A percentile compares a stretch with the other conserved stretches of the same genome.
Conservation (phyloP, 2,888 invertebrate genomes). For the Blomia tropicalis region DNA sequence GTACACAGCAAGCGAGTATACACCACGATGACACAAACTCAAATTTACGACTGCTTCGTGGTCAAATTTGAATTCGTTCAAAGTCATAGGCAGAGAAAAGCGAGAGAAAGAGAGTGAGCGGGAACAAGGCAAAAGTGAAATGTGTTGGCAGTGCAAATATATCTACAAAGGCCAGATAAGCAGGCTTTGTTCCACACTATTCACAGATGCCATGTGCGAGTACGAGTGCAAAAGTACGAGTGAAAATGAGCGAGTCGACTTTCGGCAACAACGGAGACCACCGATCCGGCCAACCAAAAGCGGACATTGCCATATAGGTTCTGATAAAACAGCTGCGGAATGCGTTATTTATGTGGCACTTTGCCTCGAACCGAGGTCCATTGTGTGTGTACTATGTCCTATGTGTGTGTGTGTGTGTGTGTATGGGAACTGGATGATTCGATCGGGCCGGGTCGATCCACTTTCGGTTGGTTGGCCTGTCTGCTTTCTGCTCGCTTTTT, state of each 20-base stretch:
- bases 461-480: not conserved
- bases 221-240: too few relatives aligned
- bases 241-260: too few relatives aligned
- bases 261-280: too few relatives aligned
- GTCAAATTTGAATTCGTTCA: constrained; percentile 11
- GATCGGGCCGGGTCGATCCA: too few relatives aligned
- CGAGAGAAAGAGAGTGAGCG: not conserved
- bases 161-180: not conserved
- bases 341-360: constrained; percentile 10
- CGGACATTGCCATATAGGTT: constrained; percentile 1
- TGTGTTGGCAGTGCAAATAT: constrained; percentile 1
- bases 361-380: not conserved
- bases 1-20: too few relatives aligned
- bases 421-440: too few relatives aligned
- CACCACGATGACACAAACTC: constrained; percentile 8
- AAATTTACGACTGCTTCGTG: constrained; percentile 14
- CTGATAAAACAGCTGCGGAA: constrained; percentile 9
- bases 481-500: not conserved
- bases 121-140: not conserved
- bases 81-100: not conserved
- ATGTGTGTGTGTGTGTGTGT: too few relatives aligned
- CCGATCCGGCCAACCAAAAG: not conserved
- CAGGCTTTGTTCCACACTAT: not conserved
- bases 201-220: not conserved
- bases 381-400: too few relatives aligned